Base-by-base conservation (phyloP, 2,888 invertebrate genomes). In the Pycnomerus fuliginosus region DNA sequence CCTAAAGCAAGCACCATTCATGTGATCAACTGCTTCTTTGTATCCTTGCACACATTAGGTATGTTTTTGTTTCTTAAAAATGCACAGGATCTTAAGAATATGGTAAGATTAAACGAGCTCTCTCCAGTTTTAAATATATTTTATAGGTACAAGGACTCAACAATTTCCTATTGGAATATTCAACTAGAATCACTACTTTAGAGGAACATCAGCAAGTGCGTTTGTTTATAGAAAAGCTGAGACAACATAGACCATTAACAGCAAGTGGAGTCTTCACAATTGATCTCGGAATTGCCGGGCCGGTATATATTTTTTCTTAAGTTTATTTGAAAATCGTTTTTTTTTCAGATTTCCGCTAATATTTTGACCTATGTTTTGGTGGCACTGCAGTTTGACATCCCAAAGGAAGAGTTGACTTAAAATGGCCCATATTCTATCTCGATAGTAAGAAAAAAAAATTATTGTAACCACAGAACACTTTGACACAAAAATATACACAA, bases 331-430 rank as follows among this genome's bases (percentile, higher is more conserved):
- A 10, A 11, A 8, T 24, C 3, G 11, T 16, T 3, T 38, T 43
- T 27, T 22, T 69, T 70, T 45, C 53, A 72, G 72, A 68, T 73
- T 44, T 67, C 64, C 32, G 71, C 70, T 5, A 71, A 69, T 46
- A 65, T 73, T 36, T 48, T 73, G 13, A 73, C 72, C 0, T 73
- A 73, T 41, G 69, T 73, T 5, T 56, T 72, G 44, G 72, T 73
- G 2, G 71, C 71, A 11, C 42, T 73, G 23, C 72, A 73, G 44
- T 72, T 72, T 55, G 67, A 70, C 45, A 61, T 70, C 32, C 69
- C 70, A 3, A 65, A 61, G 44, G 61, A 62, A 39, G 59, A 60
- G 54, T 44, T 2, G 10, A 10, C 11, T 4, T 8, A 16, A 2
- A 11, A 31, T 16, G 10, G 16, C n/a, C n/a, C n/a, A n/a, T n/a